A percentile compares a stretch with the other conserved stretches of the same genome.
phyloP scores from a whole-genome alignment of 2,888 invertebrate genomes.

The Timema podura region DNA sequence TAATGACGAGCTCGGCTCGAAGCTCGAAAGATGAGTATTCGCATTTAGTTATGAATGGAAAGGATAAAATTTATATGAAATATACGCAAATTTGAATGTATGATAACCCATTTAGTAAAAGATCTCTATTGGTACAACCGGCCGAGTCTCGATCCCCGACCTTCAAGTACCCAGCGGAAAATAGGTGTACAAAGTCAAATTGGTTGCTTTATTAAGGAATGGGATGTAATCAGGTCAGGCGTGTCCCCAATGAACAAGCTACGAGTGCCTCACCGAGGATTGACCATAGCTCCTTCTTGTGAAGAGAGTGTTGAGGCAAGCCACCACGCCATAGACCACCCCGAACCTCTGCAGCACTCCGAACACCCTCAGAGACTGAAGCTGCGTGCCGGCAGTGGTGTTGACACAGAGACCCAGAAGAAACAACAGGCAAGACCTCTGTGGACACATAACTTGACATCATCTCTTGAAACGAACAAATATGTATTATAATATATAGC shows the following conservation, averaged over 20 bases:
- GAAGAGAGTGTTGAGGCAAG: slow-evolving; percentile 48
- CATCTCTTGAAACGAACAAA: no score
- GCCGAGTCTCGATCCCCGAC: no score
- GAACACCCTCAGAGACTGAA: slow-evolving; percentile 72
- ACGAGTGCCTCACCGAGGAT: slow-evolving; percentile 21
- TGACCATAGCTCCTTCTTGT: slow-evolving; percentile 22
- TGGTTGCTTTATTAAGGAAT: neutral
- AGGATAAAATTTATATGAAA: no score
- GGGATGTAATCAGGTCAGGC: neutral
- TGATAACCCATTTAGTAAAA: no score
- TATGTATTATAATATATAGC: no score
- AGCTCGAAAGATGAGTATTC: no score
- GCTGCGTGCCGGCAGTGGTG: slow-evolving; percentile 61
- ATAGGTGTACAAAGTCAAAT: no score
- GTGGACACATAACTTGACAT: slow-evolving; percentile 26
- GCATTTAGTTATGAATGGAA: no score
- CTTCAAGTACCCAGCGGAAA: neutral
- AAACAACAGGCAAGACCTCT: slow-evolving; percentile 74
- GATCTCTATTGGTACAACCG: no score
- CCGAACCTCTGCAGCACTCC: slow-evolving; percentile 90
- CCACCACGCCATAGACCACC: slow-evolving; percentile 74
- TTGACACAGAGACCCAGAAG: slow-evolving; percentile 69
- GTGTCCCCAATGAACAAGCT: neutral
- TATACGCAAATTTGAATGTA: no score
- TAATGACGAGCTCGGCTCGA: no score